phyloP scores from a whole-genome alignment of 2,113 vertebrate species.

The Thermophis baileyi region DNA sequence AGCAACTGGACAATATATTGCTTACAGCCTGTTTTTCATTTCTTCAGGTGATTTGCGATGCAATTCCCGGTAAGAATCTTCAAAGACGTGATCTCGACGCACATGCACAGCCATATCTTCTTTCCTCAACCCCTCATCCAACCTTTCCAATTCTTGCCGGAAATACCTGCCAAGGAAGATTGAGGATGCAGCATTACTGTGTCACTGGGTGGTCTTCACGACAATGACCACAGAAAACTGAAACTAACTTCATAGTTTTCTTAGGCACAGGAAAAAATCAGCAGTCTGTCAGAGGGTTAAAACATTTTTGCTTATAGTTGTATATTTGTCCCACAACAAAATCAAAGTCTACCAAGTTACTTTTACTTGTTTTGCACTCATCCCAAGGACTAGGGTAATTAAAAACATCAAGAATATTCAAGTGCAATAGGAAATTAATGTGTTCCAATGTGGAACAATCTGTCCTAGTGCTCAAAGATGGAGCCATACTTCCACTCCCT shows the following conservation, averaged over 20 bases:
- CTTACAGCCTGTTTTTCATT: slow-evolving; percentile 96
- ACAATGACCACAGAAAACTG: not conserved
- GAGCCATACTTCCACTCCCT: not conserved
- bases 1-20: not conserved
- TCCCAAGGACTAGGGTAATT: not conserved
- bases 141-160: slow-evolving; percentile 89
- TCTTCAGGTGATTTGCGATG: slow-evolving; percentile 95
- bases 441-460: not conserved
- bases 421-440: not conserved
- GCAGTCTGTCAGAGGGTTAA: not conserved
- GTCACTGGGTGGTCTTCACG: not conserved
- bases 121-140: slow-evolving; percentile 90
- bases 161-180: slow-evolving; percentile 76
- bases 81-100: slow-evolving; percentile 91
- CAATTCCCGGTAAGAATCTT: slow-evolving; percentile 91
- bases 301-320: not conserved
- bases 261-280: not conserved
- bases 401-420: not conserved
- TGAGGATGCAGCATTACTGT: not conserved
- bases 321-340: not conserved
- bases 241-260: not conserved
- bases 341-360: not conserved
- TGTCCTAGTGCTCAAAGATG: not conserved
- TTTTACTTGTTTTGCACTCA: not conserved
- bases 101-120: slow-evolving; percentile 95